Percentiles rank a stretch among this genome's conserved stretches.
Evolutionary conservation across 2,113 vertebrate genomes (phyloP).

Genomic region (Notothenia rossii): DNA sequence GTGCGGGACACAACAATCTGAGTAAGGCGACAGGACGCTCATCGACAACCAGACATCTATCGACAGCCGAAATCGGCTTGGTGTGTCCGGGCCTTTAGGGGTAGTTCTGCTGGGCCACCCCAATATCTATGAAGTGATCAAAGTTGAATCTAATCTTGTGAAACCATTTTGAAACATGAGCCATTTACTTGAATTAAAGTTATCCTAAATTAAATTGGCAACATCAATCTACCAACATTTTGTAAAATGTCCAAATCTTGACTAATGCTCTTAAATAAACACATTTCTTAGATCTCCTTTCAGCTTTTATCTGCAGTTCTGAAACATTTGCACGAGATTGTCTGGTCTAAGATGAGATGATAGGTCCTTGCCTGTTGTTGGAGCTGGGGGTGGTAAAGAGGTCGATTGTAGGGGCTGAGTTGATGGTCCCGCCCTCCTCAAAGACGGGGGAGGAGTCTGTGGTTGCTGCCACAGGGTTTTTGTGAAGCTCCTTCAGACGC

Average conservation of each 20-base stretch:
- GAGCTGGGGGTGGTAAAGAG: constrained; percentile 94
- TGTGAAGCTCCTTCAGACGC: constrained; percentile 95
- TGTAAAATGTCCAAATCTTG: background rate
- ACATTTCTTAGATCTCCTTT: background rate
- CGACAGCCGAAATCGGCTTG: no score
- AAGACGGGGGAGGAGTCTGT: constrained; percentile 92
- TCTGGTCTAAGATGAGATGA: background rate
- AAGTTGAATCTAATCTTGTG: background rate
- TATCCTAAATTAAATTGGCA: background rate
- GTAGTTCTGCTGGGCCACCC: background rate
- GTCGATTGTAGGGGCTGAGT: constrained; percentile 90
- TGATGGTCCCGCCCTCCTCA: constrained; percentile 86
- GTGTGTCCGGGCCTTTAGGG: background rate
- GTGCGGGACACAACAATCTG: no score
- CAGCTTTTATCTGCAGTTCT: background rate
- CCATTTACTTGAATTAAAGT: background rate
- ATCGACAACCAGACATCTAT: no score
- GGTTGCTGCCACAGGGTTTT: constrained; percentile 88
- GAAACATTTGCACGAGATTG: background rate
- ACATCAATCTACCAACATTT: background rate
- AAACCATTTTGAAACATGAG: background rate
- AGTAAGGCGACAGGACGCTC: no score
- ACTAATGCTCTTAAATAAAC: background rate
- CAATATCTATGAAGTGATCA: background rate
- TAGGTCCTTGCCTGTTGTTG: constrained; percentile 86